Evolutionary conservation across 2,113 vertebrate genomes (phyloP).

Genomic region (Tupaia tana): DNA sequence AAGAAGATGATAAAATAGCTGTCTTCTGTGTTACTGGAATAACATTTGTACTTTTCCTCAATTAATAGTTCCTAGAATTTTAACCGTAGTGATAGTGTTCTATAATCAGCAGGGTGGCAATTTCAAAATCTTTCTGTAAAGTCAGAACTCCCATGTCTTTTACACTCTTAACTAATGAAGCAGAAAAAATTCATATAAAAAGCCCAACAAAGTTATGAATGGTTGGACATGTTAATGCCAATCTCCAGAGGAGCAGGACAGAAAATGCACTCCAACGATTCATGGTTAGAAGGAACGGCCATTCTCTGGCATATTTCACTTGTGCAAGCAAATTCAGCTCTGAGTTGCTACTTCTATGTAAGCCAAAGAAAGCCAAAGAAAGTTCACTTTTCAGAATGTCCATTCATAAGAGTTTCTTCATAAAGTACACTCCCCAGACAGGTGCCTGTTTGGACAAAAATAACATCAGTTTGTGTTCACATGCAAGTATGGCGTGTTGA

Average conservation of each 20-base stretch:
- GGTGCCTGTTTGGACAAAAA: slow-evolving; percentile 10
- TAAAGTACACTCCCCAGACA: neutral
- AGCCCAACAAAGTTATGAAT: neutral
- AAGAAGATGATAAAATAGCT: slow-evolving; percentile 13
- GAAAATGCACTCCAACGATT: neutral
- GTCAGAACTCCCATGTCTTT: neutral
- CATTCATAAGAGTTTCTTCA: neutral
- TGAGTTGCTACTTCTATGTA: neutral
- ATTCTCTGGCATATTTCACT: neutral
- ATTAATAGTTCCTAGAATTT: neutral
- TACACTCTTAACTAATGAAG: slow-evolving; percentile 30
- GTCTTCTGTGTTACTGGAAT: neutral
- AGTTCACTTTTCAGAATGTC: neutral
- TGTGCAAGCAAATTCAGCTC: neutral
- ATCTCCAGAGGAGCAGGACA: neutral
- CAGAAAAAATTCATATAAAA: slow-evolving; percentile 31
- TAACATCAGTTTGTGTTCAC: neutral
- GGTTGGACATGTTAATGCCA: neutral
- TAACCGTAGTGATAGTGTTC: slow-evolving; percentile 25
- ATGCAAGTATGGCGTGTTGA: neutral
- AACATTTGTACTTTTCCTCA: neutral
- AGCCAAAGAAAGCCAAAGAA: neutral
- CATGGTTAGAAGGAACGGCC: neutral
- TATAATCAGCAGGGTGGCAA: neutral
- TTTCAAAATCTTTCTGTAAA: slow-evolving; percentile 9